Conservation (phyloP, 2,113 vertebrate species). For the Chloropsis cyanopogon region DNA sequence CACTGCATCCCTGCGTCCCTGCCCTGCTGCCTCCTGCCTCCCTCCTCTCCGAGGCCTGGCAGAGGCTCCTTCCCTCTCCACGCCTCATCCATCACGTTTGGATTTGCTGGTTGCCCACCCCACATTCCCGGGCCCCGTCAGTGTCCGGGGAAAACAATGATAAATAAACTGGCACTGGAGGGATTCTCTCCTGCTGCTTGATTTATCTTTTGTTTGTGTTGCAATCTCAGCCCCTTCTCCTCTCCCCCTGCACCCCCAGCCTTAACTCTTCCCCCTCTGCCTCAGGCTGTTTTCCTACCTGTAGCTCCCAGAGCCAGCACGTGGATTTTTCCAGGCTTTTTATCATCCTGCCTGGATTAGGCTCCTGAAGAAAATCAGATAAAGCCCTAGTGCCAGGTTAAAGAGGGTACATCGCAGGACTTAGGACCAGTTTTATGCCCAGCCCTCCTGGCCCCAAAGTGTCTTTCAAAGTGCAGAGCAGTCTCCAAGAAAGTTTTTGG, state of each 20-base stretch:
- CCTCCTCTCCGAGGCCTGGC: neutral
- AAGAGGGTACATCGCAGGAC: neutral
- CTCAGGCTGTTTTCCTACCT: neutral
- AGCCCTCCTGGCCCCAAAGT: neutral
- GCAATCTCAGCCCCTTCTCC: neutral
- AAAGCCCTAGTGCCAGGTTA: accelerated
- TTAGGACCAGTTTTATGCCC: neutral
- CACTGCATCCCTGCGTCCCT: neutral
- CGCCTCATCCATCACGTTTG: conserved; percentile 65
- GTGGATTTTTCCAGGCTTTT: neutral
- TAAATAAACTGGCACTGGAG: conserved; percentile 63
- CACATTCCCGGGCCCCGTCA: neutral
- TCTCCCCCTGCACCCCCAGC: neutral
- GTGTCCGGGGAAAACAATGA: conserved; percentile 50
- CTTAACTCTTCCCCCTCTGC: conserved; percentile 17
- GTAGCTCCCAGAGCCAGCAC: neutral
- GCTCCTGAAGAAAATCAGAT: neutral
- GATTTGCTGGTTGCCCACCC: conserved; percentile 3
- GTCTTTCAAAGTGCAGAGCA: neutral
- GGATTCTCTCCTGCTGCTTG: conserved; percentile 48
- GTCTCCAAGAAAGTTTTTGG: neutral
- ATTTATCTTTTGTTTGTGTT: conserved; percentile 64
- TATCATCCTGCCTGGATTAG: neutral
- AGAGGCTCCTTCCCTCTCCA: conserved; percentile 34
- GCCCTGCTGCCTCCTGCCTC: neutral